Conservation (phyloP, 2,797 vertebrate genomes). For the Sarcophilus harrisii region DNA sequence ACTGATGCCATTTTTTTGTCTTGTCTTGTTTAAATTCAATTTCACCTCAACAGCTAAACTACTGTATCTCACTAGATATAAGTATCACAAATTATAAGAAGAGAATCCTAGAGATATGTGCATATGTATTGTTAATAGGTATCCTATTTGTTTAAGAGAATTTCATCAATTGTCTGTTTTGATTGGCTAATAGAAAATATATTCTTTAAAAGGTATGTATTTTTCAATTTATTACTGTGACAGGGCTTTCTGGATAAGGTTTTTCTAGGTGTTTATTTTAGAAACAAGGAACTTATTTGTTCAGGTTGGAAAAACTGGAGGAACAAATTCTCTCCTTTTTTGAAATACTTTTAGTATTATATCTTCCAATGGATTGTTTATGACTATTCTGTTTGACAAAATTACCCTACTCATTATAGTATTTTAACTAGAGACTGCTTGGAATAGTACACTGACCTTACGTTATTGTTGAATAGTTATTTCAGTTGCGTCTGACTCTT, state of each 20-base stretch:
- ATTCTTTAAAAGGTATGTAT: background rate
- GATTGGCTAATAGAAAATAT: conserved; percentile 45
- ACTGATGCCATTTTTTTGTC: too few species aligned
- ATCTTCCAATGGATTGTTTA: background rate
- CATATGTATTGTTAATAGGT: too few species aligned
- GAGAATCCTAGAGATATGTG: too few species aligned
- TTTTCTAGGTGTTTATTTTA: background rate
- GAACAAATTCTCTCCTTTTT: background rate
- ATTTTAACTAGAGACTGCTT: background rate
- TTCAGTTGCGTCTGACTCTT: background rate
- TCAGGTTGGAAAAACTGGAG: background rate
- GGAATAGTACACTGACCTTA: background rate
- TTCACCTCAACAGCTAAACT: too few species aligned
- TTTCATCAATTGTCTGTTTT: conserved; percentile 56
- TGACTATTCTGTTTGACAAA: background rate
- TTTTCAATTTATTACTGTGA: conserved; percentile 37
- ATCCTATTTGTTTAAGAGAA: conserved; percentile 42
- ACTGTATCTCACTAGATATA: too few species aligned
- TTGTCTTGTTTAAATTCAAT: too few species aligned
- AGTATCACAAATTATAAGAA: too few species aligned
- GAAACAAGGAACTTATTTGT: background rate
- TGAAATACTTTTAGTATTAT: background rate
- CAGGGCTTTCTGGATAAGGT: background rate
- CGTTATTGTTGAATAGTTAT: background rate
- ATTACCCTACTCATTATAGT: background rate